Conservation (phyloP, 2,113 vertebrate genomes). For the Zosterops borbonicus region DNA sequence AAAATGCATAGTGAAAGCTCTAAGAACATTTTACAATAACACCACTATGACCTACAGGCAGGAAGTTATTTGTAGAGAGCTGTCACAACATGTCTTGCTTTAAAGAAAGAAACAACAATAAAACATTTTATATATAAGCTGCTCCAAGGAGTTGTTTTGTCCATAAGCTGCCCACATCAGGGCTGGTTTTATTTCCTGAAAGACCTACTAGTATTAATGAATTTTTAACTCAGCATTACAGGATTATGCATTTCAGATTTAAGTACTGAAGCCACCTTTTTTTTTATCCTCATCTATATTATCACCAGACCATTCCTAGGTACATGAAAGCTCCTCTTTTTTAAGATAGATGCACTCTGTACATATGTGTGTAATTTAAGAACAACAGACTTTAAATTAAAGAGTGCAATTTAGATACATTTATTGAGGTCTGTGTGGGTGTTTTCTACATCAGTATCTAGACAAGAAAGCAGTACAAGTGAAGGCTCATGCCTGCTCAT, state of each 20-base stretch:
- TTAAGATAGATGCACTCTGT: neutral
- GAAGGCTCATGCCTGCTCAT: neutral
- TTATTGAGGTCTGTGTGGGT: neutral
- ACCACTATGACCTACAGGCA: neutral
- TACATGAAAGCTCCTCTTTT: neutral
- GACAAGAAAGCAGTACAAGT: neutral
- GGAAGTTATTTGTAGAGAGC: neutral
- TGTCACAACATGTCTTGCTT: neutral
- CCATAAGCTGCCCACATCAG: neutral
- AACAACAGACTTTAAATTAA: neutral
- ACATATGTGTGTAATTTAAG: neutral
- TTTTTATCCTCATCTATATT: neutral
- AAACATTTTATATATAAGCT: neutral
- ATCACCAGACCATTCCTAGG: neutral
- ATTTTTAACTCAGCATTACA: neutral
- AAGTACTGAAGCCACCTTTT: neutral
- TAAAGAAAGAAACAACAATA: neutral
- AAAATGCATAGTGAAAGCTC: neutral
- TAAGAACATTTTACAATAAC: neutral
- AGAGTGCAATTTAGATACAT: neutral
- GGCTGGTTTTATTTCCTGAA: neutral
- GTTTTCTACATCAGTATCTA: neutral
- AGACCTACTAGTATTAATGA: neutral
- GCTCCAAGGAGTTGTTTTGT: neutral
- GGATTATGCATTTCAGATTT: neutral